Evolutionary conservation across 1,140 invertebrate species (phyloP).

Genomic region (Diprion similis): DNA sequence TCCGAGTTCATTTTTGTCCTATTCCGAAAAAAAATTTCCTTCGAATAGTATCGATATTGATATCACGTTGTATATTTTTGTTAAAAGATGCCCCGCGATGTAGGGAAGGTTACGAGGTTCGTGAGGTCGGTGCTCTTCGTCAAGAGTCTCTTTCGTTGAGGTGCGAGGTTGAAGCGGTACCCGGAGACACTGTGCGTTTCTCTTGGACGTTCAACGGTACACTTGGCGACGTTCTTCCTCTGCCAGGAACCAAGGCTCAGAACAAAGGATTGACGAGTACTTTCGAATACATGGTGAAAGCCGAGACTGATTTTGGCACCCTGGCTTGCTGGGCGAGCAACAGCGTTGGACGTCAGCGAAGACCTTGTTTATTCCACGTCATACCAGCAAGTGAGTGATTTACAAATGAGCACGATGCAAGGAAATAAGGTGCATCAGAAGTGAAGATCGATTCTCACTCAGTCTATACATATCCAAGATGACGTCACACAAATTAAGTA

Average conservation of each 20-base stretch:
- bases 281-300: conserved; percentile 69
- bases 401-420: not conserved
- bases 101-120: conserved; percentile 64
- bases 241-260: conserved; percentile 63
- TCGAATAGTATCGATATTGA: no score
- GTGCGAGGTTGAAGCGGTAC: conserved; percentile 85
- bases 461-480: no score
- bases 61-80: not conserved
- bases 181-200: conserved; percentile 70
- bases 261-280: conserved; percentile 73
- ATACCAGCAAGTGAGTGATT: conserved; percentile 77
- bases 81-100: conserved; percentile 70
- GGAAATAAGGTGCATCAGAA: no score
- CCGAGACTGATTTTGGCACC: conserved; percentile 77
- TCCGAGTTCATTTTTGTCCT: no score
- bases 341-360: conserved; percentile 78
- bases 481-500: no score
- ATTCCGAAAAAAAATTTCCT: no score
- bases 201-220: conserved; percentile 84
- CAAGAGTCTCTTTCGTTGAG: conserved; percentile 69
- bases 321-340: conserved; percentile 88
- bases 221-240: conserved; percentile 67
- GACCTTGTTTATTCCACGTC: conserved; percentile 83
- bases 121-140: conserved; percentile 66
- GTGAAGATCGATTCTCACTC: no score